Evolutionary conservation across 2,888 invertebrate species (phyloP), one percentile per base, ranked within the genome.

Genomic region (Meandrusa payeni): DNA sequence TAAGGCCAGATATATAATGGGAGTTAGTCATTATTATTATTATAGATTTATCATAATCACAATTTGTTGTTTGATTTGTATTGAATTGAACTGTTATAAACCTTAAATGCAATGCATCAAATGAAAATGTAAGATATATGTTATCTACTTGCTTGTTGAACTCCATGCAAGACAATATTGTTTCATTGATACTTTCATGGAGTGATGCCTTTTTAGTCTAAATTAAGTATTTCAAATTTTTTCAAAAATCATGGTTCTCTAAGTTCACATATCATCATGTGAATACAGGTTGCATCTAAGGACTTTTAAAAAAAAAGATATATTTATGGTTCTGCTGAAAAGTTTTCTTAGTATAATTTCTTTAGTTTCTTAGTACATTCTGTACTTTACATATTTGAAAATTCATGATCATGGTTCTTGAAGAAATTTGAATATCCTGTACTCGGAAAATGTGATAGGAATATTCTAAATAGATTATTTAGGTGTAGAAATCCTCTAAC

Each of bases 31-130:
- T 74, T 71, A 72, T 71, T 74, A 64, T 68, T 59, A 56, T 69
- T 67, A 61, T 78, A 71, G 66, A 65, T 74, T 55, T 72, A 72
- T 74, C 59, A 64, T 64, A 63, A 36, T 73, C 61, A 64, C 59
- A 69, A 72, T 68, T 62, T 76, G 68, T 81, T 76, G 86, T 86
- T 86, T 86, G 83, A 85, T 86, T 87, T 79, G 74, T 79, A 80
- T 76, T 76, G 75, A 86, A 86, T 86, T 86, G 85, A 86, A 86
- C 83, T 82, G 70, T 72, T 72, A 65, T 62, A 83, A 82, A 61
- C 70, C 68, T 69, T 75, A 74, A 79, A 86, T 86, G 86, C 85
- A 83, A 86, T 86, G 86, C 86, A 86, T 86, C 76, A 61, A 78
- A 78, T 81, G 78, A 80, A 79, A 79, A 71, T 58, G 86, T 86